phyloP scores from a whole-genome alignment of 2,888 invertebrate genomes.

The Melikaiella ostensackeni region DNA sequence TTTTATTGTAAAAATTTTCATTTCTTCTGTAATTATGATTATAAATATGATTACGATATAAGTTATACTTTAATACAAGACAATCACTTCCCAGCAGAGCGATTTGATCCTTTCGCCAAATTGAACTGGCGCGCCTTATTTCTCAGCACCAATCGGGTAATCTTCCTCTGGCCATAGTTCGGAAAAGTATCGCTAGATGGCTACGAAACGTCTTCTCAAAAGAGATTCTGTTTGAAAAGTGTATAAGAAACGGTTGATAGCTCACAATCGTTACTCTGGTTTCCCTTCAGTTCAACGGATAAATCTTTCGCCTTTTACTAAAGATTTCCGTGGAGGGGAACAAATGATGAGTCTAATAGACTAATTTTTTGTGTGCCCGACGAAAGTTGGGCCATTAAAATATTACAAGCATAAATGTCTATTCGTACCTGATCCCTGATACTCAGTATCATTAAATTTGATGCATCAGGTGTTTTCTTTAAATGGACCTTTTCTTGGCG shows the following conservation, averaged over 20 bases:
- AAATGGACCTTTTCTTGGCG: no score
- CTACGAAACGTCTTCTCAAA: neutral
- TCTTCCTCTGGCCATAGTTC: neutral
- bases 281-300: constrained; percentile 64
- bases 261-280: neutral
- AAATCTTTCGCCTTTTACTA: constrained; percentile 79
- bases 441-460: no score
- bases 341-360: constrained; percentile 56
- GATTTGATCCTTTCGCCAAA: neutral
- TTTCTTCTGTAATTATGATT: neutral
- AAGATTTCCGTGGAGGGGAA: constrained; percentile 77
- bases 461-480: no score
- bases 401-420: no score
- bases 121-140: constrained; percentile 2
- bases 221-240: neutral
- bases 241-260: neutral
- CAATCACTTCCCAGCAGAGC: neutral
- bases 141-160: neutral
- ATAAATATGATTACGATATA: neutral
- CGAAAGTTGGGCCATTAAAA: constrained; percentile 36
- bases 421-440: no score
- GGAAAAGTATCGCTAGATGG: neutral
- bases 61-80: neutral
- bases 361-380: constrained; percentile 17
- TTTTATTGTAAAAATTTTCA: neutral